Conservation (phyloP, 2,888 invertebrate species). For the Papilio gigon region DNA sequence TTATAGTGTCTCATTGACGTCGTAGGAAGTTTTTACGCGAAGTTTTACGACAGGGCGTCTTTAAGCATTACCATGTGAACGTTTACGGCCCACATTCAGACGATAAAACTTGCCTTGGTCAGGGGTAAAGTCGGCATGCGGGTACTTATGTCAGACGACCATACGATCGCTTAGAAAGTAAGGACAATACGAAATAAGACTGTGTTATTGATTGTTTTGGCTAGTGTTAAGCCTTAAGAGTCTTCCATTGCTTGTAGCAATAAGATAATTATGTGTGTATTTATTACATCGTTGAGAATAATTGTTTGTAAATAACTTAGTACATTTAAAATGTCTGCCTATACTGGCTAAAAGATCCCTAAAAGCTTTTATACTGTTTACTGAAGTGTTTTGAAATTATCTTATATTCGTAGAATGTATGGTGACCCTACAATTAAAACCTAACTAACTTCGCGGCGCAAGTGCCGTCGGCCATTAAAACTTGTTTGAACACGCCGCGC, state of each 20-base stretch:
- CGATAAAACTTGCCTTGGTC: slow-evolving; percentile 53
- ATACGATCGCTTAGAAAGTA: not conserved
- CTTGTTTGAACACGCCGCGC: slow-evolving; percentile 54
- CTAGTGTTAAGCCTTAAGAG: not conserved
- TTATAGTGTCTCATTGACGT: slow-evolving; percentile 37
- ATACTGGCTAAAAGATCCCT: too few relatives aligned
- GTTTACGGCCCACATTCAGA: slow-evolving; percentile 51
- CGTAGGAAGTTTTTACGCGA: slow-evolving; percentile 48
- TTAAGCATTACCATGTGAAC: slow-evolving; percentile 53
- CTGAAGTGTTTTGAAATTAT: not conserved
- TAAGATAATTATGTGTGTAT: too few relatives aligned
- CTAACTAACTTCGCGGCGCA: slow-evolving; percentile 47
- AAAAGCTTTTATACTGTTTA: not conserved
- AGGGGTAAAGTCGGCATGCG: slow-evolving; percentile 55
- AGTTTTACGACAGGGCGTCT: slow-evolving; percentile 47
- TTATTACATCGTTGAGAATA: too few relatives aligned
- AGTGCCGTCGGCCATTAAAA: slow-evolving; percentile 67
- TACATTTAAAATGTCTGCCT: too few relatives aligned
- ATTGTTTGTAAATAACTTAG: too few relatives aligned
- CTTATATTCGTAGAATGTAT: slow-evolving; percentile 42
- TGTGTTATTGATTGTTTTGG: not conserved
- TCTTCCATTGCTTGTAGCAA: not conserved
- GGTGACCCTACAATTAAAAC: slow-evolving; percentile 44
- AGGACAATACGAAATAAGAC: not conserved
- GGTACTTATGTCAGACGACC: slow-evolving; percentile 50